A percentile compares a stretch with the other conserved stretches of the same genome.
Conservation (phyloP, 2,797 vertebrate species). For the Luscinia luscinia region DNA sequence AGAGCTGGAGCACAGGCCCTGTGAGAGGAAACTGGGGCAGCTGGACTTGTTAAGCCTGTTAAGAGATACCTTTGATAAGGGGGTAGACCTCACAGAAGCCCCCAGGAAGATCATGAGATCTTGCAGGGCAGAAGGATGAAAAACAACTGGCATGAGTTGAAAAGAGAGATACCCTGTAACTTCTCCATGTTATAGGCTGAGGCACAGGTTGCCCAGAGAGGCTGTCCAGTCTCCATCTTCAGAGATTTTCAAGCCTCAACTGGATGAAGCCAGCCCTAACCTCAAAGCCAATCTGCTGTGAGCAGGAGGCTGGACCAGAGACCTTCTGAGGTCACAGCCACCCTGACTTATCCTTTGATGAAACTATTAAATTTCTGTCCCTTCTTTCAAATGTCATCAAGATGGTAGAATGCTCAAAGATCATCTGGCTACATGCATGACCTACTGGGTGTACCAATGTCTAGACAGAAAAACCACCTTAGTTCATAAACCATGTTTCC, state of each 20-base stretch:
- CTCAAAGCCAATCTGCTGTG: neutral
- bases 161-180: neutral
- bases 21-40: neutral
- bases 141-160: neutral
- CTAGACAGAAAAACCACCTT: neutral
- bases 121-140: neutral
- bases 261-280: neutral
- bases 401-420: neutral
- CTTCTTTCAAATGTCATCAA: neutral
- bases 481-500: neutral
- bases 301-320: neutral
- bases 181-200: neutral
- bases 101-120: neutral
- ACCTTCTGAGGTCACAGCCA: neutral
- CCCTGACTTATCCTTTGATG: neutral
- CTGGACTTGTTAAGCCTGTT: neutral
- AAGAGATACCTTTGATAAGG: accelerated
- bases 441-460: neutral
- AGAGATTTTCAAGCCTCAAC: neutral
- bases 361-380: neutral
- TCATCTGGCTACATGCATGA: neutral
- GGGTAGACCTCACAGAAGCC: neutral
- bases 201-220: neutral
- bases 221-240: neutral
- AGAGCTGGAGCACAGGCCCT: neutral